Evolutionary conservation across 35 echinoderm and acorn worm genomes (phyloP).

Genomic region (Patiria miniata): DNA sequence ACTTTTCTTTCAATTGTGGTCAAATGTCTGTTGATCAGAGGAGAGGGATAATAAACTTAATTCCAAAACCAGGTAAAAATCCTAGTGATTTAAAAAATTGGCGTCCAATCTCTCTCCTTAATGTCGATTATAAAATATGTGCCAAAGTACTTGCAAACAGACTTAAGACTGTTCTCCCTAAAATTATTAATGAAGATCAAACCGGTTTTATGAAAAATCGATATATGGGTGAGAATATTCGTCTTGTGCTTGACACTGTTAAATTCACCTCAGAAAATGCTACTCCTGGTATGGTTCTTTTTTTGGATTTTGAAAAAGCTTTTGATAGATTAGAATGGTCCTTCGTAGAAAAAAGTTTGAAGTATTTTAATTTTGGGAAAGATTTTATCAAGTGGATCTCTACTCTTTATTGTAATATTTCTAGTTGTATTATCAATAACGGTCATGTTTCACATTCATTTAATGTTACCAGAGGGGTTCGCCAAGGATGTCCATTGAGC

Average conservation of each 20-base stretch:
- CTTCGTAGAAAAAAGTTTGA: constrained; percentile 25
- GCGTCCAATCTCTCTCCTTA: no score
- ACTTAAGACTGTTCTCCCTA: constrained; percentile 27
- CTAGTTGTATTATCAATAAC: constrained; percentile 62
- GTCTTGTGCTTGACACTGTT: constrained; percentile 25
- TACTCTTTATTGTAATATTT: constrained; percentile 49
- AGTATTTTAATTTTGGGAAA: constrained; percentile 37
- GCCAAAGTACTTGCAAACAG: constrained; percentile 49
- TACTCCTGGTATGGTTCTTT: constrained; percentile 40
- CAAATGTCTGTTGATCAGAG: constrained; percentile 32
- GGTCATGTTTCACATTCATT: constrained; percentile 45
- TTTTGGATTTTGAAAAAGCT: no score
- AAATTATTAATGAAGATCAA: constrained; percentile 44
- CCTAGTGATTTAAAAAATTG: constrained; percentile 46
- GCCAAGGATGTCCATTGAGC: constrained; percentile 55
- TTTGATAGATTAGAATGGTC: constrained; percentile 47
- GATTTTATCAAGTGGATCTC: constrained; percentile 10
- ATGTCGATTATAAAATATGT: constrained; percentile 44
- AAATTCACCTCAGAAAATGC: constrained; percentile 11
- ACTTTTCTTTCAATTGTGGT: constrained; percentile 34
- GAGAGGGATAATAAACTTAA: constrained; percentile 44
- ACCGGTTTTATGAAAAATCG: constrained; percentile 51
- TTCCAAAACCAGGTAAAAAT: constrained; percentile 39
- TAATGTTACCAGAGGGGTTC: constrained; percentile 32
- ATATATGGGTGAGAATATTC: constrained; percentile 68